Percentiles rank a stretch among this genome's conserved stretches.
Conservation (phyloP, 2,888 invertebrate species). For the Acrobasis suavella region DNA sequence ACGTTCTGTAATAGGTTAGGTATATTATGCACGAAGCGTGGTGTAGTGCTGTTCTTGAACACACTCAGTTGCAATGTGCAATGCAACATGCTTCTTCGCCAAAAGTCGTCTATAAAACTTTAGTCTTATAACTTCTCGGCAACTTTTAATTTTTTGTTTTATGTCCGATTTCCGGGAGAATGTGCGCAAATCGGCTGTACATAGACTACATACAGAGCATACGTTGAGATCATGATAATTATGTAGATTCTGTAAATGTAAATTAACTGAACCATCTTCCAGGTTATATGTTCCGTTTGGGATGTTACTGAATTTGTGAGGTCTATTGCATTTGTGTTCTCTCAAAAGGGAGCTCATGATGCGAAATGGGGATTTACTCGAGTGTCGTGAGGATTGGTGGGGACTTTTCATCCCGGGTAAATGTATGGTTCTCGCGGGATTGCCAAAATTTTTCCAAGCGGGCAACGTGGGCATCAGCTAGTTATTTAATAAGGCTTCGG, state of each 20-base stretch:
- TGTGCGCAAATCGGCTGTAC: conserved; percentile 46
- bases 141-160: conserved; percentile 45
- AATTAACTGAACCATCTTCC: conserved; percentile 7
- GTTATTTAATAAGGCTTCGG: no score
- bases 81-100: background rate
- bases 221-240: conserved; percentile 30
- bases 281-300: no score
- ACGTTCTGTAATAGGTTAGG: background rate
- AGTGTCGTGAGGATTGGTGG: no score
- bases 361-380: no score
- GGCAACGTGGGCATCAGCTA: no score
- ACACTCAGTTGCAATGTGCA: background rate
- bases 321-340: no score
- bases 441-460: no score
- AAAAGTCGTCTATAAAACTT: background rate
- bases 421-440: no score
- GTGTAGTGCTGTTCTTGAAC: background rate
- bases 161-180: conserved; percentile 55
- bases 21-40: background rate
- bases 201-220: background rate
- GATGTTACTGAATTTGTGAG: no score
- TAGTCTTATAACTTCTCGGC: conserved; percentile 9
- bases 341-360: no score
- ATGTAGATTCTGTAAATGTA: conserved; percentile 38
- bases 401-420: no score